Conservation (phyloP, 2,888 invertebrate species). For the Monoplex corrugatus region DNA sequence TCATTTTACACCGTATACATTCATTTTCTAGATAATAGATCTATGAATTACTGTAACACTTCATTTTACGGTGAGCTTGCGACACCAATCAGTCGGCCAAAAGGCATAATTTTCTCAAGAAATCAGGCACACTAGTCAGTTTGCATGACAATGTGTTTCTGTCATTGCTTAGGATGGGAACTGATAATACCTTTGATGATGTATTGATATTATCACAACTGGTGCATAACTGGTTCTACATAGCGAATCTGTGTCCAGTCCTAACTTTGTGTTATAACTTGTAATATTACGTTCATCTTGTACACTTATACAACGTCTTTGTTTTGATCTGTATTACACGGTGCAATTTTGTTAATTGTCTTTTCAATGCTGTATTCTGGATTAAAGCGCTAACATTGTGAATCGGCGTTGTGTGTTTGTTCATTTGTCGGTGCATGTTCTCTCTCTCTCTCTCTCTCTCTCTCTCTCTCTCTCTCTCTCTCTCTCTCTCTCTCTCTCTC, state of each 20-base stretch:
- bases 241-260: not conserved
- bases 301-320: not conserved
- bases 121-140: no score
- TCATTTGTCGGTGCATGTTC: not conserved
- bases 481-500: not conserved
- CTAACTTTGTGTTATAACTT: conserved; percentile 3
- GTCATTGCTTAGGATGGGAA: no score
- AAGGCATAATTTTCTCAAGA: no score
- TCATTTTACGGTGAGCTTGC: no score
- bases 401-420: not conserved
- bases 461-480: not conserved
- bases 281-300: not conserved
- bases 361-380: conserved; percentile 16
- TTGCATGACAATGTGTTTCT: no score
- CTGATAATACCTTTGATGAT: no score
- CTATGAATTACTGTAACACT: no score
- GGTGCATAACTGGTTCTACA: not conserved
- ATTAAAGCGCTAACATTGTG: conserved; percentile 25
- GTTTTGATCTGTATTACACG: not conserved
- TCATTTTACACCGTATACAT: no score
- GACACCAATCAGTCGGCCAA: no score
- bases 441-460: not conserved
- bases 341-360: not conserved
- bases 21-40: no score
- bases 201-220: no score